Evolutionary conservation across 2,888 invertebrate species (phyloP).

Genomic region (Chrysopilus asiliformis): DNA sequence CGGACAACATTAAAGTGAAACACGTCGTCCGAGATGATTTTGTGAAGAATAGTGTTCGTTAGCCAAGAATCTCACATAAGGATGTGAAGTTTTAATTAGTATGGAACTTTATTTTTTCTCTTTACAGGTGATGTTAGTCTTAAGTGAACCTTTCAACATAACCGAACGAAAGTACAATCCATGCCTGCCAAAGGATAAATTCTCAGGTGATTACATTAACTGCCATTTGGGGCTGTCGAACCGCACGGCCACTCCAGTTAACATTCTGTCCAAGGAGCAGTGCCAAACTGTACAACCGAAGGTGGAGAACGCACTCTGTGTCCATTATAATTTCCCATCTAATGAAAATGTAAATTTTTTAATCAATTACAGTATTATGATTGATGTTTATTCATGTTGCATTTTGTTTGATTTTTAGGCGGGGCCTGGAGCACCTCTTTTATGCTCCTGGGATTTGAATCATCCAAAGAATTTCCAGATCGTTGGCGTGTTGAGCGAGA

Average conservation of each 20-base stretch:
- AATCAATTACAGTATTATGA: not conserved
- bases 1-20: conserved; percentile 4
- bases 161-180: conserved; percentile 6
- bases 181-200: conserved; percentile 7
- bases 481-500: conserved; percentile 7
- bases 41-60: conserved; percentile 8
- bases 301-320: conserved; percentile 3
- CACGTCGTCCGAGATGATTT: conserved; percentile 6
- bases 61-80: no score
- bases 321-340: conserved; percentile 5
- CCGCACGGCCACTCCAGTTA: conserved; percentile 4
- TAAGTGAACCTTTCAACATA: conserved; percentile 4
- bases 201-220: not conserved
- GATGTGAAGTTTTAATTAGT: no score
- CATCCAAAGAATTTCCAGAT: conserved; percentile 11
- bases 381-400: not conserved
- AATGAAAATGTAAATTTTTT: conserved; percentile 5
- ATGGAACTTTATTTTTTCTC: not conserved
- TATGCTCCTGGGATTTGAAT: conserved; percentile 7
- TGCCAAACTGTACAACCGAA: conserved; percentile 1
- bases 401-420: conserved; percentile 6
- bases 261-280: conserved; percentile 1
- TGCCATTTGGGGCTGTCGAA: conserved; percentile 9
- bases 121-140: conserved; percentile 11
- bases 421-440: conserved; percentile 8